Conservation (phyloP, 2,113 vertebrate species). For the Paratilapia polleni region DNA sequence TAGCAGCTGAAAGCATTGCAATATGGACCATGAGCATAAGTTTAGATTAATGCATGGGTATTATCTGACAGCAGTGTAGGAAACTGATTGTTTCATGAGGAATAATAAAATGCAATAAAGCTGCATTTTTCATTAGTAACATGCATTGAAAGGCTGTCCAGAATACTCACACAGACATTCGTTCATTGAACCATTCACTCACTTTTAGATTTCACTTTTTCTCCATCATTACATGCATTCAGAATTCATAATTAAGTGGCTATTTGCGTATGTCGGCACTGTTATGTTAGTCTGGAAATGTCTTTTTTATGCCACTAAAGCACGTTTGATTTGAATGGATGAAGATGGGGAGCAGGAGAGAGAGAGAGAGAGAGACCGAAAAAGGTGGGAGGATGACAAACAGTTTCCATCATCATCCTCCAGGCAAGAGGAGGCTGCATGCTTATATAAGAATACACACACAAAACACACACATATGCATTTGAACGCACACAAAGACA, state of each 20-base stretch:
- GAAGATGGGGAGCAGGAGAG: slow-evolving; percentile 20
- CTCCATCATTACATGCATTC: background rate
- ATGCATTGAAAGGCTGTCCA: background rate
- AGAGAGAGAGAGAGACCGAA: slow-evolving; percentile 20
- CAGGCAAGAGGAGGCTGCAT: slow-evolving; percentile 65
- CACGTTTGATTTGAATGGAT: slow-evolving; percentile 57
- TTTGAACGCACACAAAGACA: background rate
- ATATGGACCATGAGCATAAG: background rate
- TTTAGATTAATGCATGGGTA: background rate
- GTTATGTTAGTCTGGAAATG: slow-evolving; percentile 18
- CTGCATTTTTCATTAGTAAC: background rate
- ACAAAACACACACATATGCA: background rate
- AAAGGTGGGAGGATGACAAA: slow-evolving; percentile 73
- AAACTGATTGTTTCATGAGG: background rate
- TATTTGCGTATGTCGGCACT: background rate
- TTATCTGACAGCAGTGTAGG: background rate
- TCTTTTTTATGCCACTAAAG: slow-evolving; percentile 23
- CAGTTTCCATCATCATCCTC: slow-evolving; percentile 65
- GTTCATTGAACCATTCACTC: background rate
- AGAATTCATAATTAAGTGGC: slow-evolving; percentile 40
- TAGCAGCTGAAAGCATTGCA: background rate
- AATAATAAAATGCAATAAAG: background rate
- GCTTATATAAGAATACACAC: slow-evolving; percentile 67
- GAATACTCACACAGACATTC: background rate
- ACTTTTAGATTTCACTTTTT: background rate